Base-by-base conservation (phyloP, 2,113 vertebrate genomes). In the Gasterosteus aculeatus region DNA sequence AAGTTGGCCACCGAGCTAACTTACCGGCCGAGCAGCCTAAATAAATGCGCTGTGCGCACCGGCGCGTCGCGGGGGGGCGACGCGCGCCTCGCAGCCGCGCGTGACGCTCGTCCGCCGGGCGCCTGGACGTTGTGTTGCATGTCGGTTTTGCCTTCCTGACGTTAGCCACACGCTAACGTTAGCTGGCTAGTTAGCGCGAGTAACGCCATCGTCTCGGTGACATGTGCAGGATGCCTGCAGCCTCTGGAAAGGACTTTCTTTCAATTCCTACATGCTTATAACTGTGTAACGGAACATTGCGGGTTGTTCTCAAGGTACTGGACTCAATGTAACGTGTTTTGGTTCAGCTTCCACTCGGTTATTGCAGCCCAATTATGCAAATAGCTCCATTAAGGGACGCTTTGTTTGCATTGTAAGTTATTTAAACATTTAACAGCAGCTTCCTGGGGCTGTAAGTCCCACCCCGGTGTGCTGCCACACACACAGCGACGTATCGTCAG, bases 111-210 rank as follows among this genome's bases (percentile, higher is more conserved):
- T 35, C 8, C 47, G 4, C 5, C 3, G 3, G 1, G 3, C 5
- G 51, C 10, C 42, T 72, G 2, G 3, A 6, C 19, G 10, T 18
- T 12, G 12, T 33, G 29, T 31, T 15, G 18, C 15, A 18, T 63
- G 63, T 12, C 46, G 26, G 10, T 67, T 58, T 63, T 2, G n/a
- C 35, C n/a, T 11, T 54, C 49, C 3, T 54, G 46, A 19, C 26
- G 3, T 9, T 35, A 4, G 38, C 66, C 46, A 56, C 71, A 64
- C 75, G 86, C 85, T 87, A 88, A 77, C 59, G 59, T 18, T 86
- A 89, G 74, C 73, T 18, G 35, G 76, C 87, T 85, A 83, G 75
- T 84, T 88, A 86, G 89, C 90, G 72, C 81, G 57, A 59, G 62
- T 77, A 76, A 75, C 63, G 46, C 81, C 82, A 74, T 72, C 63